These are phyloP conservation scores for Tautogolabrus adspersus DNA, from an alignment of 2,113 vertebrate genomes.

Conservation along the genomic window DNA sequence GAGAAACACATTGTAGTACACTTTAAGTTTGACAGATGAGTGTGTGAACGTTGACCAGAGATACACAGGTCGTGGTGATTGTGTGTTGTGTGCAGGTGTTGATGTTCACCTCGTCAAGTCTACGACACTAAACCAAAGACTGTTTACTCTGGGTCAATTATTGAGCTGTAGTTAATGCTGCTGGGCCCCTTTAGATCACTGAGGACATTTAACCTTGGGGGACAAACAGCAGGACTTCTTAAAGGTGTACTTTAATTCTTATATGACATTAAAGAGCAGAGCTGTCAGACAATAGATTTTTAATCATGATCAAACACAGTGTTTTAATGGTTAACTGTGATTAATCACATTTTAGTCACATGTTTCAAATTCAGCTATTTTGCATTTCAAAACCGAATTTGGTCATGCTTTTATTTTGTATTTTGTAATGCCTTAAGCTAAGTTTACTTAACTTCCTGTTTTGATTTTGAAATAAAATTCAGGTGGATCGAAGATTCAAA, in stretches of 20 bases:
- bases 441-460: no score
- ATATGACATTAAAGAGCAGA: neutral
- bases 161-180: slow-evolving; percentile 62
- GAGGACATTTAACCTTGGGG: slow-evolving; percentile 21
- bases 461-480: no score
- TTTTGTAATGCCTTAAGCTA: no score
- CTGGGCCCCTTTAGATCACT: slow-evolving; percentile 30
- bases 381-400: no score
- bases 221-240: slow-evolving; percentile 5
- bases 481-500: no score
- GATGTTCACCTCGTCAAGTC: slow-evolving; percentile 35
- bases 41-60: neutral
- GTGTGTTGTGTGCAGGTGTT: slow-evolving; percentile 35
- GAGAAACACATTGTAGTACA: neutral
- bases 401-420: no score
- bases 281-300: no score
- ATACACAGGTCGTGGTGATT: slow-evolving; percentile 5
- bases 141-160: slow-evolving; percentile 68
- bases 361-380: no score
- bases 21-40: slow-evolving; percentile 38
- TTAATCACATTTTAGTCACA: no score
- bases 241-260: neutral
- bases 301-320: no score
- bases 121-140: slow-evolving; percentile 42
- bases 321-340: no score